Evolutionary conservation across 2,113 vertebrate genomes (phyloP).

Genomic region (Saguinus imperator): DNA sequence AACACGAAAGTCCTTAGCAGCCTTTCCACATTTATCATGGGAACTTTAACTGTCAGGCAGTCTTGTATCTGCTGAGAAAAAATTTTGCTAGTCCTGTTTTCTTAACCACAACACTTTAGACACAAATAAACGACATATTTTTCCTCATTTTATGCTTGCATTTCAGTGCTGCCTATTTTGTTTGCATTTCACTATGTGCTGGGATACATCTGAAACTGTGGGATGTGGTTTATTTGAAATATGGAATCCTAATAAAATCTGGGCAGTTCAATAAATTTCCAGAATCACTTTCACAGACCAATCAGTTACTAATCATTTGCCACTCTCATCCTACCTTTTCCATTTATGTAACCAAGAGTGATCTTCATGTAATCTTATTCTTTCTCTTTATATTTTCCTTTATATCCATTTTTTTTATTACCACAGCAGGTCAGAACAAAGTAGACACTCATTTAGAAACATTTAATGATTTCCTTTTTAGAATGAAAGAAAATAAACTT

Average conservation of each 20-base stretch:
- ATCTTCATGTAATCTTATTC: not conserved
- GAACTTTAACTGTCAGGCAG: not conserved
- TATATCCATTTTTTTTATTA: not conserved
- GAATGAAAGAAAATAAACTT: not conserved
- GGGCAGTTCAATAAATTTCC: constrained; percentile 1
- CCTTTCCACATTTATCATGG: too few species aligned
- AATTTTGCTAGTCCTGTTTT: not conserved
- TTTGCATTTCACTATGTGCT: not conserved
- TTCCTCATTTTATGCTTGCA: not conserved
- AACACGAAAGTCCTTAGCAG: not conserved
- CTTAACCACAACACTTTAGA: not conserved
- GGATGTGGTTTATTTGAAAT: not conserved
- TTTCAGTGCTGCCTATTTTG: not conserved
- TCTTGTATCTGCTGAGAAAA: not conserved
- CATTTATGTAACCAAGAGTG: not conserved
- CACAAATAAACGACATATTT: not conserved
- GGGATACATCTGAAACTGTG: not conserved
- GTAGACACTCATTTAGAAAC: not conserved
- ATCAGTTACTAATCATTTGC: not conserved
- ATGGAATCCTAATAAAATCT: not conserved
- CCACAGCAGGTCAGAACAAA: not conserved
- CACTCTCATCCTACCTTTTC: not conserved
- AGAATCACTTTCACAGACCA: not conserved
- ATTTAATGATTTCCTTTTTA: not conserved
- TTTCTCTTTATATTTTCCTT: not conserved